A percentile compares a stretch with the other conserved stretches of the same genome.
Conservation (phyloP, 2,113 vertebrate species). For the Camarhynchus parvulus region DNA sequence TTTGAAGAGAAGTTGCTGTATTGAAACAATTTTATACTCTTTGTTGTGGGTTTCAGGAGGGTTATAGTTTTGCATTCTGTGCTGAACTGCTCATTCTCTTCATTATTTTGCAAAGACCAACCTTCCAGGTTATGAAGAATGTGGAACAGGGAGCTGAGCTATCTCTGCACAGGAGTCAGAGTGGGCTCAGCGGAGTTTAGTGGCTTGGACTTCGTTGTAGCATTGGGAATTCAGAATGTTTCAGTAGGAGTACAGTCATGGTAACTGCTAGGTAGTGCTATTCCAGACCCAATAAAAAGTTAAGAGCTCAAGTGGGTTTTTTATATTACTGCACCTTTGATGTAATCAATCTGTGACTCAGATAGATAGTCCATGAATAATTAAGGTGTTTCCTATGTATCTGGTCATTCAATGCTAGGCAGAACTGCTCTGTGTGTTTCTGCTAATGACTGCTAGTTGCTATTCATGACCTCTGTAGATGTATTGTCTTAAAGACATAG, state of each 20-base stretch:
- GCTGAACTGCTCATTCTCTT: not conserved
- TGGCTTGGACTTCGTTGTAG: not conserved
- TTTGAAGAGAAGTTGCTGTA: not conserved
- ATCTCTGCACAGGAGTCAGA: not conserved
- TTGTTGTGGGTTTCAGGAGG: not conserved
- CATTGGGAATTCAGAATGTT: not conserved
- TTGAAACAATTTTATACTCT: not conserved
- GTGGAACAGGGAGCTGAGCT: not conserved
- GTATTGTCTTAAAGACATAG: not conserved
- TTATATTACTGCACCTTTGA: not conserved
- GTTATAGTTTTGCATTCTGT: not conserved
- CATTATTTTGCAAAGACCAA: not conserved
- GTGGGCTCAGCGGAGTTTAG: not conserved
- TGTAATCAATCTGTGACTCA: not conserved
- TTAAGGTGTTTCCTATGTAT: not conserved
- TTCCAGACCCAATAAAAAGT: not conserved
- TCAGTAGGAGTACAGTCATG: not conserved
- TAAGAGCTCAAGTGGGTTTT: not conserved
- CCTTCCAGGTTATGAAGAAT: not conserved
- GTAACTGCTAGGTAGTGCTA: accelerated
- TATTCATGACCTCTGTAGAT: not conserved
- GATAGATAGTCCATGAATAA: not conserved
- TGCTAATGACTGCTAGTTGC: not conserved
- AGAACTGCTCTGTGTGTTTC: not conserved
- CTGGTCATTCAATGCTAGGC: not conserved